These are phyloP conservation scores for Epistrophella euchroma DNA, from an alignment of 2,888 invertebrate species.

Conservation along the genomic window DNA sequence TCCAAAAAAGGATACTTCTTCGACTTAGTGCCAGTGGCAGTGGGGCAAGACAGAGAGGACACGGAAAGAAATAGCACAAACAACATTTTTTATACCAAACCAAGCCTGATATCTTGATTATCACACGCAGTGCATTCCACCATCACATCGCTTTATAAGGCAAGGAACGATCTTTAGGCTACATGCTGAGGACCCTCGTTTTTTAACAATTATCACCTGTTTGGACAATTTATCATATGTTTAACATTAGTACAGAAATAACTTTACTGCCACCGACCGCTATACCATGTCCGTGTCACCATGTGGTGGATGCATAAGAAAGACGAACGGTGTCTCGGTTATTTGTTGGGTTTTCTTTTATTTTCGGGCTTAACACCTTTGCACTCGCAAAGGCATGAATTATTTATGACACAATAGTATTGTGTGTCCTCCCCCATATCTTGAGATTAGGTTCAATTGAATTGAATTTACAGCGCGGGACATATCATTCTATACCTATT, in stretches of 20 bases:
- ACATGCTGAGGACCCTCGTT: slow-evolving; percentile 46
- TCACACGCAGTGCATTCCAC: slow-evolving; percentile 56
- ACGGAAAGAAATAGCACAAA: not conserved
- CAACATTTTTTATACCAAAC: slow-evolving; percentile 20
- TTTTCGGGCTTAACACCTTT: slow-evolving; percentile 69
- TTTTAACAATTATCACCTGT: slow-evolving; percentile 74
- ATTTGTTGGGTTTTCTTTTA: slow-evolving; percentile 31
- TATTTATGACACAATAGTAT: slow-evolving; percentile 61
- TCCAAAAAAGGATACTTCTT: slow-evolving; percentile 55
- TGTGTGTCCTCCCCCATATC: slow-evolving; percentile 61
- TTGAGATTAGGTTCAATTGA: slow-evolving; percentile 54
- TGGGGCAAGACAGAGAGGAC: slow-evolving; percentile 24
- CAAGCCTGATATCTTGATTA: slow-evolving; percentile 67
- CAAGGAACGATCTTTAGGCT: slow-evolving; percentile 15
- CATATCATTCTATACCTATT: slow-evolving; percentile 7
- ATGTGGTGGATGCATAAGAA: slow-evolving; percentile 50
- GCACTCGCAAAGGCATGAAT: slow-evolving; percentile 52
- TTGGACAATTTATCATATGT: slow-evolving; percentile 75
- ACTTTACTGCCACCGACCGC: slow-evolving; percentile 6
- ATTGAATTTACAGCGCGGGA: slow-evolving; percentile 47
- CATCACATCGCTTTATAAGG: not conserved
- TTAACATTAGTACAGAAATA: slow-evolving; percentile 70
- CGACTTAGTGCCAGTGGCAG: not conserved
- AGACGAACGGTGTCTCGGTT: not conserved
- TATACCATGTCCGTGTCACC: slow-evolving; percentile 36